Evolutionary conservation across 2,888 invertebrate species (phyloP).

Genomic region (Herminia tarsipennalis): DNA sequence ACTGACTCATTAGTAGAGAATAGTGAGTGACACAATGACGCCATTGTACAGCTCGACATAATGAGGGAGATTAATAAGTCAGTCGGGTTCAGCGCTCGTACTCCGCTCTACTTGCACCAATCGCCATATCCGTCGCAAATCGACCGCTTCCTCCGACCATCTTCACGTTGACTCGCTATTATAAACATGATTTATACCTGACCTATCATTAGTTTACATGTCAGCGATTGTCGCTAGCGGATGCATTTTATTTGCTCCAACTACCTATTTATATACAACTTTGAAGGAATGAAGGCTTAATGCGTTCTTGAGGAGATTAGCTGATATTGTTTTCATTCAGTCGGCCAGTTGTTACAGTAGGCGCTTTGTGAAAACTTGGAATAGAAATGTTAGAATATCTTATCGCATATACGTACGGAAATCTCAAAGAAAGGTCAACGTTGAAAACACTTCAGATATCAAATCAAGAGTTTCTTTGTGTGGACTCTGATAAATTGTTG

Average conservation of each 20-base stretch:
- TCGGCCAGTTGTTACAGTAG: neutral
- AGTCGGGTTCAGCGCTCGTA: conserved; percentile 54
- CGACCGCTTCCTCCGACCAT: conserved; percentile 76
- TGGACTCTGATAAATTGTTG: conserved; percentile 21
- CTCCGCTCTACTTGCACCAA: conserved; percentile 72
- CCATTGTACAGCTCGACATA: conserved; percentile 52
- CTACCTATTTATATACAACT: conserved; percentile 56
- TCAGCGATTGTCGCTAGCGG: conserved; percentile 73
- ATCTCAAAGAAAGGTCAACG: conserved; percentile 30
- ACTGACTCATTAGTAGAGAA: conserved; percentile 33
- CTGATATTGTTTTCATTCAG: conserved; percentile 9
- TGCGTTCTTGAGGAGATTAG: conserved; percentile 29
- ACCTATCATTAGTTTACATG: conserved; percentile 77
- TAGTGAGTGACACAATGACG: conserved; percentile 44
- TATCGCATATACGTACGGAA: conserved; percentile 15
- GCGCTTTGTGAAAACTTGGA: conserved; percentile 14
- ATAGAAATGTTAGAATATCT: conserved; percentile 6
- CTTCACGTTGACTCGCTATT: conserved; percentile 70
- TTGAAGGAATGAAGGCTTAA: conserved; percentile 39
- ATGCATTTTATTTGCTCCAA: conserved; percentile 74
- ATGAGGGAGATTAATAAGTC: conserved; percentile 64
- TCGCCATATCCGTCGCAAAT: conserved; percentile 83
- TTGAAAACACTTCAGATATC: conserved; percentile 22
- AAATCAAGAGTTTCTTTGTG: conserved; percentile 31
- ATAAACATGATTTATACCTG: conserved; percentile 83